Conservation (phyloP, 2,797 vertebrate genomes). For the Mormyrops attenuatus region DNA sequence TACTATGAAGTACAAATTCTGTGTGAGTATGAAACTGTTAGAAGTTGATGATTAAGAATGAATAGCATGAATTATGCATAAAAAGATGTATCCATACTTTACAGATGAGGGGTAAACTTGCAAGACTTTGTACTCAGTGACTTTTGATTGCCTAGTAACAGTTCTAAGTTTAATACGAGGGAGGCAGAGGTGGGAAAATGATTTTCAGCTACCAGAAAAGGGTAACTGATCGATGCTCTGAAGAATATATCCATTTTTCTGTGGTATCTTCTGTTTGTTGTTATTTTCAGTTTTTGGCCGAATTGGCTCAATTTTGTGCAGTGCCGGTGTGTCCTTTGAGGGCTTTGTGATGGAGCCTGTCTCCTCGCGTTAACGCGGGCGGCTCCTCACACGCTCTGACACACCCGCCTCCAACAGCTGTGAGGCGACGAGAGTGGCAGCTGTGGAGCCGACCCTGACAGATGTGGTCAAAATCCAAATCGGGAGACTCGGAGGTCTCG, state of each 20-base stretch:
- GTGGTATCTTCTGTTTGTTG: not conserved
- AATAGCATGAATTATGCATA: not conserved
- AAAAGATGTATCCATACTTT: not conserved
- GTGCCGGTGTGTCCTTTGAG: not conserved
- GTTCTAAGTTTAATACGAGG: not conserved
- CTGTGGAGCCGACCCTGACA: conserved; percentile 45
- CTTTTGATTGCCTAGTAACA: not conserved
- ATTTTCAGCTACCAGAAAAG: not conserved
- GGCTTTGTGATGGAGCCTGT: not conserved
- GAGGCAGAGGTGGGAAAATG: not conserved
- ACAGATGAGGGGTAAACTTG: not conserved
- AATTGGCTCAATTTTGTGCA: not conserved
- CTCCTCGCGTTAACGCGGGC: not conserved
- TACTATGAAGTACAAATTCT: not conserved
- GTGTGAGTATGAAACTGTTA: not conserved
- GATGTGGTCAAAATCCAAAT: conserved; percentile 46
- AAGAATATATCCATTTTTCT: not conserved
- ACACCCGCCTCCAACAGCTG: conserved; percentile 32
- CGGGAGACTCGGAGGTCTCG: not conserved
- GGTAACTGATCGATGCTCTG: not conserved
- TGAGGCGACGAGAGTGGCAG: conserved; percentile 48
- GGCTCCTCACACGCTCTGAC: not conserved
- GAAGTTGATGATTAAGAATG: conserved; percentile 5
- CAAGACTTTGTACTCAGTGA: not conserved
- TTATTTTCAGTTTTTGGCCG: conserved; percentile 3